phyloP scores from a whole-genome alignment of 1,140 invertebrate species.

The Littorina saxatilis region DNA sequence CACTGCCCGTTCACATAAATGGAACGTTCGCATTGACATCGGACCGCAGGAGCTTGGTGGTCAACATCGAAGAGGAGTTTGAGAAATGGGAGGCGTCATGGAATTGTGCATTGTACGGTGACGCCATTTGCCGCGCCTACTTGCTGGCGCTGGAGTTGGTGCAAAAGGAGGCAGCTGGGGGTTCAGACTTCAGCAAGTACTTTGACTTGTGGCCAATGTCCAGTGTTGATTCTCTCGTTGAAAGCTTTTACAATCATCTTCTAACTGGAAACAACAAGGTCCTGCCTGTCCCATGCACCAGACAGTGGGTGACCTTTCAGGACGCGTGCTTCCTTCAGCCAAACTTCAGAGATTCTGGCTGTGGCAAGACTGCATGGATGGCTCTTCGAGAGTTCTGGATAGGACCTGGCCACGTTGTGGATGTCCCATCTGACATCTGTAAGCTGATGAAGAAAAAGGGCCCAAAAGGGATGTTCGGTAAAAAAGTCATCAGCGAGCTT shows the following conservation, averaged over 20 bases:
- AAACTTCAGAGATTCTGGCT: conserved; percentile 14
- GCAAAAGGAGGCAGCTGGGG: background rate
- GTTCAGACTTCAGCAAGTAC: background rate
- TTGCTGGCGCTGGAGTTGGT: conserved; percentile 23
- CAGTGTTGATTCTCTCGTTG: background rate
- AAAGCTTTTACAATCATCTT: conserved; percentile 28
- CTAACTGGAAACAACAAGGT: background rate
- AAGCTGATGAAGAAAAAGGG: background rate
- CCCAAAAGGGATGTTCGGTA: background rate
- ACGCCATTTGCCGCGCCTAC: conserved; percentile 27
- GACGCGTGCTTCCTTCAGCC: conserved; percentile 22
- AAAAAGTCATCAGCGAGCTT: background rate
- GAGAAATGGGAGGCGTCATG: conserved; percentile 44
- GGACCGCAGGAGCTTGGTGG: conserved; percentile 46
- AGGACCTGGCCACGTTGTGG: background rate
- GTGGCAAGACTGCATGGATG: conserved; percentile 26
- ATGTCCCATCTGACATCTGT: conserved; percentile 26
- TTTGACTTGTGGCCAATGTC: conserved; percentile 34
- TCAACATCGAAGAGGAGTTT: conserved; percentile 48
- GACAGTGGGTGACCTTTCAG: conserved; percentile 14
- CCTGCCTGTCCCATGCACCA: background rate
- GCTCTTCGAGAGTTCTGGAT: conserved; percentile 33
- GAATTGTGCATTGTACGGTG: conserved; percentile 54
- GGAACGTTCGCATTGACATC: conserved; percentile 59
- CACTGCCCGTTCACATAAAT: conserved; percentile 57